phyloP scores from a whole-genome alignment of 2,113 vertebrate species.

The Grammomys surdaster region DNA sequence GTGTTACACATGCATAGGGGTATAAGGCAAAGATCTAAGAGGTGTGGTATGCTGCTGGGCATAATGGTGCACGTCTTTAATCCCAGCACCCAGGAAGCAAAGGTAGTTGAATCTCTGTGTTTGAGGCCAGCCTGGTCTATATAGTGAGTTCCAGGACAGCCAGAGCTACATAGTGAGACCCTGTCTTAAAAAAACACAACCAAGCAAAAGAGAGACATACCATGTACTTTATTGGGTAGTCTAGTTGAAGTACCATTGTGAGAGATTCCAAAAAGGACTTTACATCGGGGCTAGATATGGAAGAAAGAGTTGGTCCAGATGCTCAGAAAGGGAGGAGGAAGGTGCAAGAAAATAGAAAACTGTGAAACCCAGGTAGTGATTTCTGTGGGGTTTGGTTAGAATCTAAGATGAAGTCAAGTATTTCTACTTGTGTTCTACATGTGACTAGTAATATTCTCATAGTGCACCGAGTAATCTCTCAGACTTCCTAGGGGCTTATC shows the following conservation, averaged over 20 bases:
- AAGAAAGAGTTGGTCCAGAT: not conserved
- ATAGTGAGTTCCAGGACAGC: not conserved
- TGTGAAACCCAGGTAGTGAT: not conserved
- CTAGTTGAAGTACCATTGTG: not conserved
- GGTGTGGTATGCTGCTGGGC: not conserved
- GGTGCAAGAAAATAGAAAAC: not conserved
- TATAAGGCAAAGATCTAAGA: not conserved
- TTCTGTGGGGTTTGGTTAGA: slow-evolving; percentile 23
- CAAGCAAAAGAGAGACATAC: not conserved
- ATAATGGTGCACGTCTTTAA: not conserved
- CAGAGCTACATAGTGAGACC: not conserved
- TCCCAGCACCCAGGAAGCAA: not conserved
- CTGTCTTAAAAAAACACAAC: not conserved
- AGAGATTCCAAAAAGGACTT: not conserved
- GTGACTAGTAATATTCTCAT: not conserved
- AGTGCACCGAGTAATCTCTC: not conserved
- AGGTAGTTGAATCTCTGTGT: not conserved
- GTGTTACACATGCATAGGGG: not conserved
- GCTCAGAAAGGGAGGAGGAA: not conserved
- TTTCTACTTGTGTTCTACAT: not conserved
- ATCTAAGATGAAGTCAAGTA: not conserved
- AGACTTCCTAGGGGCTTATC: not conserved
- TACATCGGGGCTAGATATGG: not conserved
- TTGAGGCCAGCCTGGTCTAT: not conserved
- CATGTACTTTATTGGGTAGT: not conserved